A percentile compares a stretch with the other conserved stretches of the same genome.
Evolutionary conservation across 2,888 invertebrate species (phyloP).

Genomic region (Amphimallon solstitiale): DNA sequence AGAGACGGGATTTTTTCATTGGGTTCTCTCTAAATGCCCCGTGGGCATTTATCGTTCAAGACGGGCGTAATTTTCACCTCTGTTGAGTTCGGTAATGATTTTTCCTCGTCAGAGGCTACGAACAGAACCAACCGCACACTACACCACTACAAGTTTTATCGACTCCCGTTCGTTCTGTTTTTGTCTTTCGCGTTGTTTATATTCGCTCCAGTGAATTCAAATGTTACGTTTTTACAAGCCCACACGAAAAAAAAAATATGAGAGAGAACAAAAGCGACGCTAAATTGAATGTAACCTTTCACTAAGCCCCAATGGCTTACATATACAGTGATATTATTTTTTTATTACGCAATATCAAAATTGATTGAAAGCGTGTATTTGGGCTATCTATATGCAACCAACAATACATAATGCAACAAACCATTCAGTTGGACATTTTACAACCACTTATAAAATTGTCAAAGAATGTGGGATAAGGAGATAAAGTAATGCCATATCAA

Average conservation of each 20-base stretch:
- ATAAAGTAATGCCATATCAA: too few relatives aligned
- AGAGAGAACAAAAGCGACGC: too few relatives aligned
- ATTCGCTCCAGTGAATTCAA: conserved; percentile 42
- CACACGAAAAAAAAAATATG: conserved; percentile 10
- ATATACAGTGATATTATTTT: neutral
- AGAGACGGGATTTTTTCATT: conserved; percentile 22
- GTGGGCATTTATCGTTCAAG: conserved; percentile 45
- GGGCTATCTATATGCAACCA: too few relatives aligned
- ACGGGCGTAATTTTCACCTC: conserved; percentile 56
- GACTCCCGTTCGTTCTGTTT: conserved; percentile 29
- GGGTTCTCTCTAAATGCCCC: conserved; percentile 23
- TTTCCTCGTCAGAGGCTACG: conserved; percentile 44
- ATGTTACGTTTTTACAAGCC: conserved; percentile 18
- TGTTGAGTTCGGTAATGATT: conserved; percentile 54
- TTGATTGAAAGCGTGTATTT: too few relatives aligned
- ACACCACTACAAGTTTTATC: conserved; percentile 14
- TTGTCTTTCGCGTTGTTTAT: conserved; percentile 42
- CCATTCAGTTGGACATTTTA: too few relatives aligned
- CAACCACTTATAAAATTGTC: too few relatives aligned
- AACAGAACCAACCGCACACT: conserved; percentile 26
- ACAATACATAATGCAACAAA: too few relatives aligned
- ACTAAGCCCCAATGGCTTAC: neutral
- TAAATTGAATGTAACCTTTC: conserved; percentile 31
- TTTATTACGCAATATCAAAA: too few relatives aligned
- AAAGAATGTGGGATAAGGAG: too few relatives aligned